Base-by-base conservation (phyloP, 2,113 vertebrate species). In the Haliaeetus leucogaster region DNA sequence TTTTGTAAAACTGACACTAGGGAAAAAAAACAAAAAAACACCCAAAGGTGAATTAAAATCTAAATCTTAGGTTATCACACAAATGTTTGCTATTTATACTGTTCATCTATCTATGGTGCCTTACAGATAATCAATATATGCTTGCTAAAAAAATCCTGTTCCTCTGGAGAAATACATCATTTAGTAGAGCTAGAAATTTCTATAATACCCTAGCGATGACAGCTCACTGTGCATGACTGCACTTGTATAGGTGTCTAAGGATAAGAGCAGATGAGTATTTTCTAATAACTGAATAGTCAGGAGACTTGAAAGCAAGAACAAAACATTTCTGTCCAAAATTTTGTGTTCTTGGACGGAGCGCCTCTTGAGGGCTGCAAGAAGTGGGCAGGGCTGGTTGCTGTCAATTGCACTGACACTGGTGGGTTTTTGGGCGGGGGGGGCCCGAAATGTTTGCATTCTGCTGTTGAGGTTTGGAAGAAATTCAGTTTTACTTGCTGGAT, bases 71-170 rank as follows among this genome's bases (percentile, higher is more conserved):
- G 58, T n/a, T 83, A 27, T 29, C 77, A 42, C 42, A 78, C 30
- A 84, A 72, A 47, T 47, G 61, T 80, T 95, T 90, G 63, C 65
- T 91, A 52, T 82, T 82, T 86, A 87, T 93, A 34, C 48, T 90
- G 56, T 68, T 89, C 43, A 58, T 86, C 72, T 94, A 90, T 94
- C 71, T 79, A 1, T 68, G 71, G 61, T 89, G 53, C 81, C 70
- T 93, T 91, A 89, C 58, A 86, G 53, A 67, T 87, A 92, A 97
- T 96, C 94, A 82, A 79, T 95, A 92, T 29, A n/a, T 1, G 22
- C 85, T 86, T 80, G 38, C 68, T 65, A 42, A 87, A 83, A 76
- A 42, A 50, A 13, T 56, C 36, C 58, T 81, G 20, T 92, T 92
- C 42, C 91, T 89, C 55, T 78, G 73, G 55, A 91, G 89, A 84